A percentile compares a stretch with the other conserved stretches of the same genome.
These are phyloP conservation scores for Drosophila picticornis DNA, from an alignment of 2,888 invertebrate genomes.

Conservation along the genomic window DNA sequence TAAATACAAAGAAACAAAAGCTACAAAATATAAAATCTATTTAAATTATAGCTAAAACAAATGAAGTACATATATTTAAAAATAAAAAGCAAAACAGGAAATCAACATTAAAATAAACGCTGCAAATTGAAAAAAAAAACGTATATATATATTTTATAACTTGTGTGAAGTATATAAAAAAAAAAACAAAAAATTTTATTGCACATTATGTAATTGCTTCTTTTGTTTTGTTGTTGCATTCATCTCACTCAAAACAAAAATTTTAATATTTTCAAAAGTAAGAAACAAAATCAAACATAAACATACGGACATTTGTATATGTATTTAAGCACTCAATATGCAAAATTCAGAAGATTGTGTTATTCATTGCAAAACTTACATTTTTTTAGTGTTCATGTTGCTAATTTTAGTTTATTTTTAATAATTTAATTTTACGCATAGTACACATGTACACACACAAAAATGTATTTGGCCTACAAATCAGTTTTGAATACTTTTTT, in stretches of 20 bases:
- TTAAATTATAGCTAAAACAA: conserved; percentile 51
- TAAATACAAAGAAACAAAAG: conserved; percentile 53
- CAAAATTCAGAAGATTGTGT: conserved; percentile 25
- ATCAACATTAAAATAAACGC: conserved; percentile 44
- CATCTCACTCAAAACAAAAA: conserved; percentile 7
- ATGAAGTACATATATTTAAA: conserved; percentile 36
- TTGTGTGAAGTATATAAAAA: conserved; percentile 34
- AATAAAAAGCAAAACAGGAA: conserved; percentile 23
- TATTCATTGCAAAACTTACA: conserved; percentile 20
- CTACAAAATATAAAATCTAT: conserved; percentile 32
- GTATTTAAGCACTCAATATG: conserved; percentile 1
- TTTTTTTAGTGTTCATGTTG: conserved; percentile 34
- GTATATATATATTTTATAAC: conserved; percentile 31
- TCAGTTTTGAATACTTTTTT: conserved; percentile 52
- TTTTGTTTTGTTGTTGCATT: conserved; percentile 40
- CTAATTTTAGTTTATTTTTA: conserved; percentile 49
- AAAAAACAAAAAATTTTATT: conserved; percentile 20
- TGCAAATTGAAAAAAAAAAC: conserved; percentile 42
- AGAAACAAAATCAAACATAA: conserved; percentile 3
- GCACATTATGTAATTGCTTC: conserved; percentile 35
- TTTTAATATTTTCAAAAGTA: conserved; percentile 10
- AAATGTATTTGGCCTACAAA: conserved; percentile 52
- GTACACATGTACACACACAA: conserved; percentile 13
- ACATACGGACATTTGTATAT: conserved; percentile 3
- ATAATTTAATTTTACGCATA: conserved; percentile 48